Evolutionary conservation across 2,113 vertebrate species (phyloP).

Genomic region (Bos indicus): DNA sequence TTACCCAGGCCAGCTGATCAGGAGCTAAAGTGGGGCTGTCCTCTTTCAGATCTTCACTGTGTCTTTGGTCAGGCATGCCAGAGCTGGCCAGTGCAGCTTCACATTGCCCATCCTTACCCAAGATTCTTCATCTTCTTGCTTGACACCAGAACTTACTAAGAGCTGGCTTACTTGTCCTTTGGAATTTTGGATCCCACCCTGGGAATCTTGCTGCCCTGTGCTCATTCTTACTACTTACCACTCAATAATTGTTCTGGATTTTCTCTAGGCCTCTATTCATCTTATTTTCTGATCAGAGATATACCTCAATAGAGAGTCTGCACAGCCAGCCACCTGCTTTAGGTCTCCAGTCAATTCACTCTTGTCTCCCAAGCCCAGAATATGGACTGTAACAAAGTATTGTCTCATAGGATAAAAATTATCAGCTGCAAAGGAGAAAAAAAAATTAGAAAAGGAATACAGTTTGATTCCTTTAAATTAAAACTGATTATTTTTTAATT

Average conservation of each 20-base stretch:
- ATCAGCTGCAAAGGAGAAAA: not conserved
- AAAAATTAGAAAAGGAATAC: not conserved
- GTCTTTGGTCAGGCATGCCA: not conserved
- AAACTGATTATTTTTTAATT: constrained; percentile 46
- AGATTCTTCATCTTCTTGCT: not conserved
- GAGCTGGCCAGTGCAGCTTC: accelerated
- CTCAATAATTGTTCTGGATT: not conserved
- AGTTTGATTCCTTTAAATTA: constrained; percentile 14
- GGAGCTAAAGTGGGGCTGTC: not conserved
- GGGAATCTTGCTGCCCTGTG: not conserved
- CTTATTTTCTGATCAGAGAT: not conserved
- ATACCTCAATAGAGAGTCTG: not conserved
- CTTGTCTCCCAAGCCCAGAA: not conserved
- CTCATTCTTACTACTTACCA: not conserved
- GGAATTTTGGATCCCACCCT: not conserved
- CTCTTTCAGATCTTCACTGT: not conserved
- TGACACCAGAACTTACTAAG: not conserved
- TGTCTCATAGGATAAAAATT: not conserved
- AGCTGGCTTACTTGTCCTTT: not conserved
- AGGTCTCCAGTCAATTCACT: not conserved
- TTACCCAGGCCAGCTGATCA: not conserved
- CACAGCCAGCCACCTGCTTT: not conserved
- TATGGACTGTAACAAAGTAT: not conserved
- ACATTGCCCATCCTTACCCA: not conserved
- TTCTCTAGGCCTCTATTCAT: not conserved